phyloP scores from a whole-genome alignment of 1,140 invertebrate species.

The Phymastichus coffea region DNA sequence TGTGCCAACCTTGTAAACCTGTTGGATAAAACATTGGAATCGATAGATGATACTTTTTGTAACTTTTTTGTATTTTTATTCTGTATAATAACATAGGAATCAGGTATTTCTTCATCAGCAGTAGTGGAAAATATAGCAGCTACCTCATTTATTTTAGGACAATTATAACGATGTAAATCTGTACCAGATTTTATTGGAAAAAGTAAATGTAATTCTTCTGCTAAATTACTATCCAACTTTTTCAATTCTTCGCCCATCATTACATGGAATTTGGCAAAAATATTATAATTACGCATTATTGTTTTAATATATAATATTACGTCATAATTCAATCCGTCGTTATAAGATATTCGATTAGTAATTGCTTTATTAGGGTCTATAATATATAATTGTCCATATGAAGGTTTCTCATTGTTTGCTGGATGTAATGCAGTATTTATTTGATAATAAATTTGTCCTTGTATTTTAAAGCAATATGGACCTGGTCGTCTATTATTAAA shows the following conservation, averaged over 20 bases:
- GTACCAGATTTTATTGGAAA: constrained; percentile 24
- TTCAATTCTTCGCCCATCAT: constrained; percentile 4
- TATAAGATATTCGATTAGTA: background rate
- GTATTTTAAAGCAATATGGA: too few relatives aligned
- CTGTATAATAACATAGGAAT: constrained; percentile 25
- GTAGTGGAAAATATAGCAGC: constrained; percentile 30
- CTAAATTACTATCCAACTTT: background rate
- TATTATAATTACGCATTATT: constrained; percentile 16
- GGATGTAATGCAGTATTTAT: constrained; percentile 20
- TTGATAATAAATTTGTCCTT: too few relatives aligned
- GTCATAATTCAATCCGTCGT: background rate
- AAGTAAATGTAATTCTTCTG: constrained; percentile 2
- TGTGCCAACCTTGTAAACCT: constrained; percentile 22
- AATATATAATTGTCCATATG: too few relatives aligned
- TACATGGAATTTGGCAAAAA: constrained; percentile 9
- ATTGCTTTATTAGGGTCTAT: constrained; percentile 21
- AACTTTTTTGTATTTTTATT: constrained; percentile 9
- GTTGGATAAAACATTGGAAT: constrained; percentile 23
- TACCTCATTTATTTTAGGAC: constrained; percentile 29
- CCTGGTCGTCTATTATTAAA: too few relatives aligned
- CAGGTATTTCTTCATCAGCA: constrained; percentile 28
- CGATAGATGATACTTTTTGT: constrained; percentile 10
- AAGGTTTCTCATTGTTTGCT: constrained; percentile 3
- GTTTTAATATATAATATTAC: constrained; percentile 8
- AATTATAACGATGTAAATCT: constrained; percentile 27